A percentile compares a stretch with the other conserved stretches of the same genome.
phyloP scores from a whole-genome alignment of 64 coral and sea anemone species.

The Porites lutea region DNA sequence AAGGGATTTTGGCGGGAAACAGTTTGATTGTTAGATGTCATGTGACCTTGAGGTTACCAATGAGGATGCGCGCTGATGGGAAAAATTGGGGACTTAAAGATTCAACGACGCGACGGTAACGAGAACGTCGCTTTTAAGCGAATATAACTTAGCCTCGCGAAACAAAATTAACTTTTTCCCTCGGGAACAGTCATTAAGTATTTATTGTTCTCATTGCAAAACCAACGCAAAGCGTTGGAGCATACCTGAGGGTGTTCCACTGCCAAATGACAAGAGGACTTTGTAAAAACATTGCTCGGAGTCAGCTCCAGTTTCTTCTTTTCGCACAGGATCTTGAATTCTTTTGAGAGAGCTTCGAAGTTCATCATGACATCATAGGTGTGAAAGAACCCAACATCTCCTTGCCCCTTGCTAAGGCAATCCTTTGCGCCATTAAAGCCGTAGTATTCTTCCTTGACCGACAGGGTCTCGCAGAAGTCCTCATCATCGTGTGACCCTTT shows the following conservation, averaged over 20 bases:
- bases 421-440: conserved; percentile 46
- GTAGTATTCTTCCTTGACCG: conserved; percentile 48
- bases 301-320: background rate
- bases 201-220: too few relatives aligned
- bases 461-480: conserved; percentile 46
- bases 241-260: conserved; percentile 62
- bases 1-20: too few relatives aligned
- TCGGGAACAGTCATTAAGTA: too few relatives aligned
- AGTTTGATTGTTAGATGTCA: too few relatives aligned
- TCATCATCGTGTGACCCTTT: background rate
- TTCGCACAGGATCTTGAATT: conserved; percentile 51
- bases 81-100: too few relatives aligned
- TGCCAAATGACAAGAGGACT: conserved; percentile 24
- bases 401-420: background rate
- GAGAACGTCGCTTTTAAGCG: too few relatives aligned
- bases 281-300: background rate
- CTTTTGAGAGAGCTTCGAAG: background rate
- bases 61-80: too few relatives aligned
- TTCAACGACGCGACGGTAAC: too few relatives aligned
- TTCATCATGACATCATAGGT: conserved; percentile 54
- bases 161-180: too few relatives aligned
- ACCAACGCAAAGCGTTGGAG: background rate
- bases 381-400: conserved; percentile 70
- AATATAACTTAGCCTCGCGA: too few relatives aligned
- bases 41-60: too few relatives aligned